phyloP scores from a whole-genome alignment of 2,113 vertebrate species.

The Neotoma lepida region DNA sequence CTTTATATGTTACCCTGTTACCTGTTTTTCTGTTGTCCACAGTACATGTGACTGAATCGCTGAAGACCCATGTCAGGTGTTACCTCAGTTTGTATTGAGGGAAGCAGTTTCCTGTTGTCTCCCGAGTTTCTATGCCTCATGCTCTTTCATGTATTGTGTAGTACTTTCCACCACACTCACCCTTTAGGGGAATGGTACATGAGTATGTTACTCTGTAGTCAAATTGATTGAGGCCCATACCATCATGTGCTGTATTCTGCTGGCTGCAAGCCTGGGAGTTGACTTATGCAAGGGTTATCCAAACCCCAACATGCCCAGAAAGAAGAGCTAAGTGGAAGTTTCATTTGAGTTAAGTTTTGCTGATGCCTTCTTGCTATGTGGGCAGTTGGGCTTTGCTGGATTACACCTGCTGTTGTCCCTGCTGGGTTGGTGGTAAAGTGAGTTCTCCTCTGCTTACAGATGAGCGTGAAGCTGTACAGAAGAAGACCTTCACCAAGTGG shows the following conservation, averaged over 20 bases:
- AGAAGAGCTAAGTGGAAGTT: background rate
- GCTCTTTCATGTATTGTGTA: background rate
- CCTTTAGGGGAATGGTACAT: background rate
- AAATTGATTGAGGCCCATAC: background rate
- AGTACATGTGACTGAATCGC: background rate
- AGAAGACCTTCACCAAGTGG: conserved; percentile 99
- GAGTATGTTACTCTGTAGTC: background rate
- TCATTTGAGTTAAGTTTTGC: background rate
- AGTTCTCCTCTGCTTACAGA: conserved; percentile 84
- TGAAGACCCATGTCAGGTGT: background rate
- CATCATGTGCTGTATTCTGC: background rate
- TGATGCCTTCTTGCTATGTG: background rate
- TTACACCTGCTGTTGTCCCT: accelerated
- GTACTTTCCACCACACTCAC: background rate
- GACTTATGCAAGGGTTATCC: background rate
- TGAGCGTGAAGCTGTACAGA: conserved; percentile 97
- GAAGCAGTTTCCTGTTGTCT: conserved; percentile 8
- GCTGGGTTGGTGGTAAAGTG: background rate
- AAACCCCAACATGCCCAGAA: background rate
- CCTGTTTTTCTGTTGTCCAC: background rate
- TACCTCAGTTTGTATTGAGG: background rate
- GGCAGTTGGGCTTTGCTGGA: background rate
- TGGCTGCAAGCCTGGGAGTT: background rate
- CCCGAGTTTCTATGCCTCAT: background rate
- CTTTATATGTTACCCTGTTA: background rate